Conservation (phyloP, 2,113 vertebrate species). For the Fulmarus glacialis region DNA sequence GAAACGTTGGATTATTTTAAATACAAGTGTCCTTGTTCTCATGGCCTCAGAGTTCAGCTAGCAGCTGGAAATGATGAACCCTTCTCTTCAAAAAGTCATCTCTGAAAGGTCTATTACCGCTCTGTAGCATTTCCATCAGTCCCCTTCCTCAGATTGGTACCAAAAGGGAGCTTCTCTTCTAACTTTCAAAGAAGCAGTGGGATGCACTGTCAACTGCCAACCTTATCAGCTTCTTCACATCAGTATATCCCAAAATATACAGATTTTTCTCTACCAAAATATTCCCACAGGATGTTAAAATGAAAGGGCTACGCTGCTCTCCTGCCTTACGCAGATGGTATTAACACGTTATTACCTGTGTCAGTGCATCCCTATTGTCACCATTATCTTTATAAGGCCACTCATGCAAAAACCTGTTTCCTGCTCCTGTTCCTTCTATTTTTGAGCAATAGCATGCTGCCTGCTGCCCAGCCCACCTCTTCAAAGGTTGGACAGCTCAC, state of each 20-base stretch:
- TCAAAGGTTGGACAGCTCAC: not conserved
- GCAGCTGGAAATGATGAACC: constrained; percentile 15
- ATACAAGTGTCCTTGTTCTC: constrained; percentile 28
- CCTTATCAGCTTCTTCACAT: not conserved
- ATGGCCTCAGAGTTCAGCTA: constrained; percentile 58
- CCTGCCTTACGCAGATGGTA: not conserved
- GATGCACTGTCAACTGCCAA: not conserved
- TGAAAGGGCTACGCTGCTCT: not conserved
- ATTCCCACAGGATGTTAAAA: not conserved
- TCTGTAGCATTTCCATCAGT: not conserved
- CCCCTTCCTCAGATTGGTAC: not conserved
- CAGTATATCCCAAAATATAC: not conserved
- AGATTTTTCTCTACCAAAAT: not conserved
- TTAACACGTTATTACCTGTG: not conserved
- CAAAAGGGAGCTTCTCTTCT: not conserved
- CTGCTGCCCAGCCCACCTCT: not conserved
- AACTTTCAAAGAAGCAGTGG: not conserved
- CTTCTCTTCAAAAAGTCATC: not conserved
- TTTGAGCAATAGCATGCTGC: not conserved
- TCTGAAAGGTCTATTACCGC: not conserved
- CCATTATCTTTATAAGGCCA: not conserved
- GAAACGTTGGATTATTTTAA: constrained; percentile 16
- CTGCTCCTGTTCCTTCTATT: not conserved
- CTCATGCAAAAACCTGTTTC: not conserved
- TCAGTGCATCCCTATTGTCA: not conserved